Evolutionary conservation across 2,113 vertebrate species (phyloP).

Genomic region (Zootoca vivipara): DNA sequence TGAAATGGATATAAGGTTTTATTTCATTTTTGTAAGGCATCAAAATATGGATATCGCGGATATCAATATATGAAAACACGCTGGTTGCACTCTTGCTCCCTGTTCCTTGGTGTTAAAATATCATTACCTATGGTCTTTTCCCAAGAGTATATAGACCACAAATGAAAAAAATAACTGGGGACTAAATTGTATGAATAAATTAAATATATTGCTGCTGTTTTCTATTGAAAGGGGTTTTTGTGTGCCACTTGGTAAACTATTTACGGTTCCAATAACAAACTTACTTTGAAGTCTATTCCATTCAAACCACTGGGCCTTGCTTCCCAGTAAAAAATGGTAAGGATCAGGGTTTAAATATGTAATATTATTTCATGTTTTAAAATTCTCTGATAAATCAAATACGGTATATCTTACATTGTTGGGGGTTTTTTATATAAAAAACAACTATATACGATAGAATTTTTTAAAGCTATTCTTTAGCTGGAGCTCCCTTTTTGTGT

Average conservation of each 20-base stretch:
- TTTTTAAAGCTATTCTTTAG: slow-evolving; percentile 61
- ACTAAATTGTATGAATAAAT: slow-evolving; percentile 1
- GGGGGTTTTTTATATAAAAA: slow-evolving; percentile 24
- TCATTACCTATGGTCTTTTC: not conserved
- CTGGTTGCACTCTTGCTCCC: not conserved
- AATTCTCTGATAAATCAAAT: slow-evolving; percentile 6
- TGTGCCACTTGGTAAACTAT: slow-evolving; percentile 15
- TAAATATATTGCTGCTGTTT: not conserved
- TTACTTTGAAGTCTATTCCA: not conserved
- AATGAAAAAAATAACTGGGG: slow-evolving; percentile 3
- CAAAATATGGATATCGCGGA: not conserved
- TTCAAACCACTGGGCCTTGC: not conserved
- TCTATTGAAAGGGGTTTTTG: not conserved
- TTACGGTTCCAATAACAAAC: not conserved
- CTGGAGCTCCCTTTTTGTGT: slow-evolving; percentile 50
- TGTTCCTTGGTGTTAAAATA: not conserved
- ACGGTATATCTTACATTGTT: slow-evolving; percentile 33
- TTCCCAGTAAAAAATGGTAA: not conserved
- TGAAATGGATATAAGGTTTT: not conserved
- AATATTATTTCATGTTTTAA: not conserved
- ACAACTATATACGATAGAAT: slow-evolving; percentile 37
- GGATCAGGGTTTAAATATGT: not conserved
- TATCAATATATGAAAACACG: not conserved
- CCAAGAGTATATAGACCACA: not conserved
- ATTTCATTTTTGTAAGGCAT: not conserved